Conservation (phyloP, 2,113 vertebrate species). For the Labeo rohita region DNA sequence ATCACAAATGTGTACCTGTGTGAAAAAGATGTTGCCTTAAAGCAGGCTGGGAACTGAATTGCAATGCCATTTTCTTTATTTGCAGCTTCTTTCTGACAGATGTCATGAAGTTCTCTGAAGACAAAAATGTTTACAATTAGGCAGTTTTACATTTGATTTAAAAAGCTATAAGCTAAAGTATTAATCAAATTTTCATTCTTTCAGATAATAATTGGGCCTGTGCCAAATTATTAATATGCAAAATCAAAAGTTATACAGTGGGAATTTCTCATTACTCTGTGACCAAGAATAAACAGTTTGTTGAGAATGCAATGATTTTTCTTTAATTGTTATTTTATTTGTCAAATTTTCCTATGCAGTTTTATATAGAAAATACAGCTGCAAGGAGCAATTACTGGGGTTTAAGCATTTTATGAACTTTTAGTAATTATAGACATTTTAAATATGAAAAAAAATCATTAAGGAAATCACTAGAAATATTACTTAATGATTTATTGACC, state of each 20-base stretch:
- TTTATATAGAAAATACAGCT: not conserved
- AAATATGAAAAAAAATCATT: too few relatives aligned
- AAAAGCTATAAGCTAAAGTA: not conserved
- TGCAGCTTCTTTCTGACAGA: not conserved
- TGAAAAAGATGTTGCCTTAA: not conserved
- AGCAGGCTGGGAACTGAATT: not conserved
- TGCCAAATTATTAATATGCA: not conserved
- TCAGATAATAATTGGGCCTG: not conserved
- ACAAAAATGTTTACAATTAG: not conserved
- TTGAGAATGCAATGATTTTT: not conserved
- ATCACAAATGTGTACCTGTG: constrained; percentile 62
- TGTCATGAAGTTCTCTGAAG: not conserved
- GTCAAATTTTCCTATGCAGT: not conserved
- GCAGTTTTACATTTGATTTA: not conserved
- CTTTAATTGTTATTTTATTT: not conserved
- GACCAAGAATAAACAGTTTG: not conserved
- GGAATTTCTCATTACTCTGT: not conserved
- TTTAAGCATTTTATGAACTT: too few relatives aligned
- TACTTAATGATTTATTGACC: too few relatives aligned
- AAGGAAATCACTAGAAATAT: too few relatives aligned
- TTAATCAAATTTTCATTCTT: not conserved
- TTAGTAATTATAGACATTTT: too few relatives aligned
- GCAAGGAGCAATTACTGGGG: too few relatives aligned
- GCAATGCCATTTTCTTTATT: not conserved
- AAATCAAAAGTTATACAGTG: not conserved